Evolutionary conservation across 2,888 invertebrate species (phyloP).

Genomic region (Helobdella robusta): DNA sequence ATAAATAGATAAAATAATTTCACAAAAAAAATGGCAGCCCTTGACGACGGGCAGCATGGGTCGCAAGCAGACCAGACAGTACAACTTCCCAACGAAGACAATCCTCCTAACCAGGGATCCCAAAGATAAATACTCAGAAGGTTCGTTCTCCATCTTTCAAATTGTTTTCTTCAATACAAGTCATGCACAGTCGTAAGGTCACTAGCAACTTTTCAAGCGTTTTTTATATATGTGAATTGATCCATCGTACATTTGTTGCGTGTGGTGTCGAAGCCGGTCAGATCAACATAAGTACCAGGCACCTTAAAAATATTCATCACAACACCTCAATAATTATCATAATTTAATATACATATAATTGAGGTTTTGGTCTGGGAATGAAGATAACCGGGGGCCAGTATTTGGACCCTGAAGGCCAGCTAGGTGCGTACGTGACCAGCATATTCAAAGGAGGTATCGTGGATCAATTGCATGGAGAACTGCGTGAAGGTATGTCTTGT

Average conservation of each 20-base stretch:
- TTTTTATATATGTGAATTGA: too few relatives aligned
- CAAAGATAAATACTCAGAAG: constrained; percentile 54
- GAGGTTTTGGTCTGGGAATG: constrained; percentile 55
- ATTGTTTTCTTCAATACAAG: too few relatives aligned
- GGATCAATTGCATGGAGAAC: constrained; percentile 55
- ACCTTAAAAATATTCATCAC: not conserved
- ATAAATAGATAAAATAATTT: too few relatives aligned
- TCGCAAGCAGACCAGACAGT: constrained; percentile 36
- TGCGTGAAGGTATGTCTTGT: constrained; percentile 56
- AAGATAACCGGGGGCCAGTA: constrained; percentile 58
- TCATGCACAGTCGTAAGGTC: not conserved
- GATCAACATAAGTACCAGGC: not conserved
- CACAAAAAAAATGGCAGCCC: too few relatives aligned
- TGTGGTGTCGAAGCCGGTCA: not conserved
- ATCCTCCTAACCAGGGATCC: constrained; percentile 56
- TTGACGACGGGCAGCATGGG: too few relatives aligned
- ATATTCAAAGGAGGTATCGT: constrained; percentile 53
- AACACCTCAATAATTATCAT: too few relatives aligned
- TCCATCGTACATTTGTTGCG: too few relatives aligned
- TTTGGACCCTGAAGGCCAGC: constrained; percentile 49
- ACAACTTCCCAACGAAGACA: constrained; percentile 54
- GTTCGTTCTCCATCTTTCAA: too few relatives aligned
- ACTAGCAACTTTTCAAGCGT: too few relatives aligned
- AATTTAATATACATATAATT: too few relatives aligned
- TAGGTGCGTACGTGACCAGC: constrained; percentile 56